Evolutionary conservation across 1,140 invertebrate species (phyloP).

Genomic region (Centruroides sculpturatus): DNA sequence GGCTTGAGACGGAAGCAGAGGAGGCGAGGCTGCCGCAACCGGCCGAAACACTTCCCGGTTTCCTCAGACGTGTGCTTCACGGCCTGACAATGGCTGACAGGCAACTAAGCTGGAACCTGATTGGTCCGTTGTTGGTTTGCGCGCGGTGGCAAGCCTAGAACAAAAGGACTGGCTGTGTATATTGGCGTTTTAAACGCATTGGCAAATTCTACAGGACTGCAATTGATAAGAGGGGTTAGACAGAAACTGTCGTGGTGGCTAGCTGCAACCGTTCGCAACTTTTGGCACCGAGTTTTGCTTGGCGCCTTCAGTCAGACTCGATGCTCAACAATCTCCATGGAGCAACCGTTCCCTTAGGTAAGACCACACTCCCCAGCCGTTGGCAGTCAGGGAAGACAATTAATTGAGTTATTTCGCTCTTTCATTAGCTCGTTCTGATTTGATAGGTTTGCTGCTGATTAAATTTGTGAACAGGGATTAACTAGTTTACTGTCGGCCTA

Average conservation of each 20-base stretch:
- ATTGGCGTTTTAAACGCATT: slow-evolving; percentile 10
- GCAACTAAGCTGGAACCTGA: slow-evolving; percentile 13
- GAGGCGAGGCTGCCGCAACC: too few relatives aligned
- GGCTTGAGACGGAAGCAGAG: too few relatives aligned
- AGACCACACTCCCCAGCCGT: background rate
- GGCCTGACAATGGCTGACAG: slow-evolving; percentile 15
- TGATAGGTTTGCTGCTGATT: slow-evolving; percentile 20
- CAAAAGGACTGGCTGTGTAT: slow-evolving; percentile 9
- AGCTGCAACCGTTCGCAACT: slow-evolving; percentile 14
- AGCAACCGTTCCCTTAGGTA: slow-evolving; percentile 10
- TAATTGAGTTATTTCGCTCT: slow-evolving; percentile 17
- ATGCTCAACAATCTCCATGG: slow-evolving; percentile 16
- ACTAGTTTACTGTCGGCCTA: slow-evolving; percentile 9
- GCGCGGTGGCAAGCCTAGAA: slow-evolving; percentile 5
- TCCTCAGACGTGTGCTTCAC: background rate
- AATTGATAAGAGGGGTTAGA: background rate
- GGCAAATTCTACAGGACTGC: background rate
- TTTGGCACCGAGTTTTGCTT: slow-evolving; percentile 5
- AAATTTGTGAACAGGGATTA: slow-evolving; percentile 22
- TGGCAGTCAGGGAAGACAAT: slow-evolving; percentile 8
- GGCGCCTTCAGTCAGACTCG: slow-evolving; percentile 1
- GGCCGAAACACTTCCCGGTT: too few relatives aligned
- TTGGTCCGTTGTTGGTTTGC: slow-evolving; percentile 9
- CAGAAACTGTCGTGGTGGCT: slow-evolving; percentile 3
- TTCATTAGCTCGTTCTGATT: slow-evolving; percentile 17